phyloP scores from a whole-genome alignment of 2,797 vertebrate species.

The Otus scops region DNA sequence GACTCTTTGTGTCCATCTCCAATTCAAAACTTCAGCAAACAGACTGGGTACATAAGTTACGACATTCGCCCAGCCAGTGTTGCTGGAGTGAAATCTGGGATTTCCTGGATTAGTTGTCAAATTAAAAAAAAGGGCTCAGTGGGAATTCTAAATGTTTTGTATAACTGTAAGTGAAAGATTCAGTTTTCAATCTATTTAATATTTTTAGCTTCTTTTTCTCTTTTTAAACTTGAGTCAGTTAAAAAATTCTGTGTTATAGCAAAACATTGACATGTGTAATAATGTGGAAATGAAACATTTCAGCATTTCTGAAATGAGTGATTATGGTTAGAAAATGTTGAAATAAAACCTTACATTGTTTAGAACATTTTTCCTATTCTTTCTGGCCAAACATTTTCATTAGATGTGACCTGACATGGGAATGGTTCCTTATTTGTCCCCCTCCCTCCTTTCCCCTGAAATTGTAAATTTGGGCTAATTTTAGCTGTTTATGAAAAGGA shows the following conservation, averaged over 20 bases:
- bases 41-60: neutral
- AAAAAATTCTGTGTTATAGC: neutral
- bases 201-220: neutral
- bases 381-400: neutral
- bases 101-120: neutral
- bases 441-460: neutral
- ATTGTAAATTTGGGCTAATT: neutral
- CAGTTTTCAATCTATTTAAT: neutral
- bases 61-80: neutral
- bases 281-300: slow-evolving; percentile 20
- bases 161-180: neutral
- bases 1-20: neutral
- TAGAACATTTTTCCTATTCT: neutral
- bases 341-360: neutral
- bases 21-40: neutral
- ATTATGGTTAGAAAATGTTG: neutral
- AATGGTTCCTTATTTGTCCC: neutral
- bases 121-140: neutral
- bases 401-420: neutral
- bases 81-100: neutral
- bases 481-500: neutral
- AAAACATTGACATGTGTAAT: neutral
- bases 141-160: neutral
- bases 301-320: neutral
- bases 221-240: neutral